These are phyloP conservation scores for Phasia obesa DNA, from an alignment of 2,888 invertebrate genomes.

Conservation along the genomic window DNA sequence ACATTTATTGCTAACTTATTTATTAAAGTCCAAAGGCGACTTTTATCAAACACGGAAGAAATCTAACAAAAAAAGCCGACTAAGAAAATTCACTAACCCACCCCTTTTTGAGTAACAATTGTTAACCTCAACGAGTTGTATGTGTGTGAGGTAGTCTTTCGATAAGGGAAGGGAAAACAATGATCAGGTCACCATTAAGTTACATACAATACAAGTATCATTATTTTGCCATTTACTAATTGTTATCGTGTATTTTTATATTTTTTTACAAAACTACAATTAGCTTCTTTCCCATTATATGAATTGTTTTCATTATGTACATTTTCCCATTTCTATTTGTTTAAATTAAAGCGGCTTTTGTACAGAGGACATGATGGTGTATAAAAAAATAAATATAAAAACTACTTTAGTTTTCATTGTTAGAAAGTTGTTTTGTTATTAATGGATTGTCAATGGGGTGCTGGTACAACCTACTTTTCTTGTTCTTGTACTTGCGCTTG, in stretches of 20 bases:
- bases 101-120: constrained; percentile 38
- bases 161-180: constrained; percentile 25
- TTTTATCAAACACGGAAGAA: constrained; percentile 25
- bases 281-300: constrained; percentile 52
- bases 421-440: constrained; percentile 66
- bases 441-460: constrained; percentile 71
- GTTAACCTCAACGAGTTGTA: constrained; percentile 10
- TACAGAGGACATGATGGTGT: constrained; percentile 34
- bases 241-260: constrained; percentile 58
- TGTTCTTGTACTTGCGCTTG: constrained; percentile 1
- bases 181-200: constrained; percentile 40
- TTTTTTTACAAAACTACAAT: constrained; percentile 64
- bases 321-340: constrained; percentile 37
- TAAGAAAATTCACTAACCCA: constrained; percentile 51
- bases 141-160: constrained; percentile 23
- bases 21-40: too few species aligned
- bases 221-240: constrained; percentile 68
- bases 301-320: constrained; percentile 19
- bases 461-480: constrained; percentile 61
- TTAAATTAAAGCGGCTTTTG: constrained; percentile 52
- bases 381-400: constrained; percentile 25
- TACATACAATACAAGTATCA: constrained; percentile 46
- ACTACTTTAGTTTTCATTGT: constrained; percentile 63
- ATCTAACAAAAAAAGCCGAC: background rate
- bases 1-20: constrained; percentile 21